Evolutionary conservation across 1,140 invertebrate species (phyloP), one percentile per base, ranked within the genome.

Genomic region (Heliconius nattereri): DNA sequence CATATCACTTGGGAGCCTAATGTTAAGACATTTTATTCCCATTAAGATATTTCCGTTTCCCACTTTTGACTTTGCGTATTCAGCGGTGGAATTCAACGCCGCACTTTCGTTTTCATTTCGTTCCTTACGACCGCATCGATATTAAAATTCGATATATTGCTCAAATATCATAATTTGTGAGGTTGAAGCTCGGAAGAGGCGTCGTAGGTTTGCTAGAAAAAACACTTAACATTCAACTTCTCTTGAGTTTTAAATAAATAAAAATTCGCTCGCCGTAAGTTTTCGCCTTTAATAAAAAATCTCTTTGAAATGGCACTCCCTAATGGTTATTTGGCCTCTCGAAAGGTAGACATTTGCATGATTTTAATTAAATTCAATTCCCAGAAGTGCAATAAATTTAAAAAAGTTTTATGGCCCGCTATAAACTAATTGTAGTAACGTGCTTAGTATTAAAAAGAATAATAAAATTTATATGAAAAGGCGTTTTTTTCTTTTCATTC

Each of bases 301-400:
- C 75, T 78, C 78, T 80, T 84, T 80, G 70, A 80, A 87, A 86
- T 85, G 83, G 78, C 85, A 80, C 81, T 81, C 82, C 72, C 81
- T 75, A 83, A 85, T 82, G 83, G 83, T 85, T 81, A 79, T 83
- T 81, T 81, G 83, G 80, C 80, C 83, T 78, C 81, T 81, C 79
- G 73, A 81, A 83, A 82, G 86, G 86, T 73, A 78, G 71, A 79
- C 83, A 89, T 89, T 90, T 88, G 84, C 86, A 90, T 86, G 84
- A 85, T 86, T 90, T 86, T 85, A 87, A 88, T 90, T 90, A 87
- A 88, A 90, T 85, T 87, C 86, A 82, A 74, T 80, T 83, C 72
- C 79, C 78, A 75, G 74, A 79, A 83, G 79, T 85, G 79, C 83
- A 79, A 84, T 83, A 84, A 89, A 86, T 75, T 80, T 79, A 60